Percentiles rank a stretch among this genome's conserved stretches.
Conservation (phyloP, 2,113 vertebrate species). For the Protobothrops flavoviridis region DNA sequence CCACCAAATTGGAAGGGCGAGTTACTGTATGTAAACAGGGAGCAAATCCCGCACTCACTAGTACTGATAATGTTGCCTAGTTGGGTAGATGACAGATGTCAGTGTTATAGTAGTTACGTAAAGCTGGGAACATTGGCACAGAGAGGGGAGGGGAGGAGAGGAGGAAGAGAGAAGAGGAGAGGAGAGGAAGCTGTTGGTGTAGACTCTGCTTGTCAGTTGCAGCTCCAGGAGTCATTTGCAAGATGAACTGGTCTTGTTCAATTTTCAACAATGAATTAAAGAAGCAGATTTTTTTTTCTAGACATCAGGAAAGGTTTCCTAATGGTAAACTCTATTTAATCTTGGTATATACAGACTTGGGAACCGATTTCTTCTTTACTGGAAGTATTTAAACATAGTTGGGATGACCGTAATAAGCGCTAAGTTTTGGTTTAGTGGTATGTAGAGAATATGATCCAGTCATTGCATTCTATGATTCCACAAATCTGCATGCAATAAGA, state of each 20-base stretch:
- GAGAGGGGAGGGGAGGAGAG: not conserved
- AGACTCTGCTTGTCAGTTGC: not conserved
- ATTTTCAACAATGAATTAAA: not conserved
- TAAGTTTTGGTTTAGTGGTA: not conserved
- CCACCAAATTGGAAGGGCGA: not conserved
- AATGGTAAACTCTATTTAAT: not conserved
- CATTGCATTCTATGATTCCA: not conserved
- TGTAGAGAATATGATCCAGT: not conserved
- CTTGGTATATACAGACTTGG: not conserved
- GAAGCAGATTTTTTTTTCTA: not conserved
- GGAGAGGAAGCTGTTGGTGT: not conserved
- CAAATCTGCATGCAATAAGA: not conserved
- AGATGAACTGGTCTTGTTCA: not conserved
- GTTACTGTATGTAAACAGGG: not conserved
- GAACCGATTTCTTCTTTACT: not conserved
- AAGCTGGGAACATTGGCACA: not conserved
- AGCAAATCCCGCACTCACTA: not conserved
- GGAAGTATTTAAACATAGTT: not conserved
- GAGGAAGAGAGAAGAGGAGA: accelerated
- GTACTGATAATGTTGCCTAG: not conserved
- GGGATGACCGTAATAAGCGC: not conserved
- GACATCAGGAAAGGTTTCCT: not conserved
- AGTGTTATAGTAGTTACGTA: not conserved
- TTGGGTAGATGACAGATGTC: not conserved
- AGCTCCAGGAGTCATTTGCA: not conserved